A percentile compares a stretch with the other conserved stretches of the same genome.
These are phyloP conservation scores for Hydropsyche betteni DNA, from an alignment of 2,888 invertebrate genomes.

Conservation along the genomic window DNA sequence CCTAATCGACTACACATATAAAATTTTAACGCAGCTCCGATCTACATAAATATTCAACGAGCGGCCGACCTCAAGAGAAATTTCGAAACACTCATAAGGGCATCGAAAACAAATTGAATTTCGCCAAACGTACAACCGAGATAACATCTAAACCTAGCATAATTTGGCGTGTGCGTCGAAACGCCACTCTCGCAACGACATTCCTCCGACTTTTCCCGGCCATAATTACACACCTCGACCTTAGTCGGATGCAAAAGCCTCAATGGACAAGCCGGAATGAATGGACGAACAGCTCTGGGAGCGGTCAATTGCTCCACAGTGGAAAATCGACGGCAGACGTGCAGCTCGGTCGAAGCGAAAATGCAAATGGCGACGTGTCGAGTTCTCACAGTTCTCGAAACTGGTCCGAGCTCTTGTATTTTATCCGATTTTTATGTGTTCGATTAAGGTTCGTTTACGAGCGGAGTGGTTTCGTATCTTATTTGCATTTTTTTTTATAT, in stretches of 20 bases:
- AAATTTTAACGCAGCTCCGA: no score
- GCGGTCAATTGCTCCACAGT: conserved; percentile 18
- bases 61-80: no score
- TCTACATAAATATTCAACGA: no score
- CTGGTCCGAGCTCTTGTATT: conserved; percentile 22
- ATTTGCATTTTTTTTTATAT: no score
- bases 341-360: background rate
- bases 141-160: no score
- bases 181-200: background rate
- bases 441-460: no score
- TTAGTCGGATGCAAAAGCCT: conserved; percentile 2
- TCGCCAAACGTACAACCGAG: no score
- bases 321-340: conserved; percentile 1
- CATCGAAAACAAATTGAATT: no score
- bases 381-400: conserved; percentile 10
- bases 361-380: conserved; percentile 7
- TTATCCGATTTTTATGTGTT: conserved; percentile 3
- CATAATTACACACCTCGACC: conserved; percentile 12
- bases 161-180: no score
- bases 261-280: conserved; percentile 17
- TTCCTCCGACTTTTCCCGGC: background rate
- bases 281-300: conserved; percentile 16
- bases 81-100: no score
- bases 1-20: no score
- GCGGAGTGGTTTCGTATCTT: no score